Conservation (phyloP, 2,888 invertebrate species). For the Endotricha flammealis region DNA sequence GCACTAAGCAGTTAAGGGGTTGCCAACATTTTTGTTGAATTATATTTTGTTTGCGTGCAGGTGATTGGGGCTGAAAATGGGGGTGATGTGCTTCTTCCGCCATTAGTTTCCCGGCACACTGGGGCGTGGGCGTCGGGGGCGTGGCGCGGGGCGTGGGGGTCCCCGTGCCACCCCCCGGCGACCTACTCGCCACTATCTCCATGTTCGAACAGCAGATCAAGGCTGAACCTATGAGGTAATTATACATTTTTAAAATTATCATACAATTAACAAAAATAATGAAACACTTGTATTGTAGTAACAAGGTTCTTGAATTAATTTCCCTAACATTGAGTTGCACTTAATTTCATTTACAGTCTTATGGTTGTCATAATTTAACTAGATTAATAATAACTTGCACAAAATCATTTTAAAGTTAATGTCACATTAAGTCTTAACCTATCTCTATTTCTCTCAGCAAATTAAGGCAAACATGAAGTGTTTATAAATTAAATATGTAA, state of each 20-base stretch:
- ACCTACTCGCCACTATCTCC: slow-evolving; percentile 80
- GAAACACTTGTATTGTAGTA: not conserved
- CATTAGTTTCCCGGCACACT: slow-evolving; percentile 80
- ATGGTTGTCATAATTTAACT: no score
- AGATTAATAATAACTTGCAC: no score
- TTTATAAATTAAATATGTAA: no score
- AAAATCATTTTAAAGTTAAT: not conserved
- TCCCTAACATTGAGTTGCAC: no score
- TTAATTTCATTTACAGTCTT: no score
- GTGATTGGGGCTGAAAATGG: slow-evolving; percentile 76
- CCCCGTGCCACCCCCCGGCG: slow-evolving; percentile 80
- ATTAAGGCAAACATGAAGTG: no score
- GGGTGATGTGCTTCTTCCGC: slow-evolving; percentile 67
- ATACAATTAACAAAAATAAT: not conserved
- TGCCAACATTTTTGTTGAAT: not conserved
- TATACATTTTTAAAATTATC: not conserved
- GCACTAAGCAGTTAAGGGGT: no score
- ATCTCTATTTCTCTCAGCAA: no score
- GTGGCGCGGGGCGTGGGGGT: slow-evolving; percentile 79
- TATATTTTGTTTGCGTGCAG: slow-evolving; percentile 30
- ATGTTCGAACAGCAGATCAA: slow-evolving; percentile 86
- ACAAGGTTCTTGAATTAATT: no score
- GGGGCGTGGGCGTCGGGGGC: slow-evolving; percentile 81
- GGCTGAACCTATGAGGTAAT: slow-evolving; percentile 82
- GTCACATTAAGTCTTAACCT: no score